Evolutionary conservation across 2,888 invertebrate species (phyloP).

Genomic region (Bhutanitis thaidina): DNA sequence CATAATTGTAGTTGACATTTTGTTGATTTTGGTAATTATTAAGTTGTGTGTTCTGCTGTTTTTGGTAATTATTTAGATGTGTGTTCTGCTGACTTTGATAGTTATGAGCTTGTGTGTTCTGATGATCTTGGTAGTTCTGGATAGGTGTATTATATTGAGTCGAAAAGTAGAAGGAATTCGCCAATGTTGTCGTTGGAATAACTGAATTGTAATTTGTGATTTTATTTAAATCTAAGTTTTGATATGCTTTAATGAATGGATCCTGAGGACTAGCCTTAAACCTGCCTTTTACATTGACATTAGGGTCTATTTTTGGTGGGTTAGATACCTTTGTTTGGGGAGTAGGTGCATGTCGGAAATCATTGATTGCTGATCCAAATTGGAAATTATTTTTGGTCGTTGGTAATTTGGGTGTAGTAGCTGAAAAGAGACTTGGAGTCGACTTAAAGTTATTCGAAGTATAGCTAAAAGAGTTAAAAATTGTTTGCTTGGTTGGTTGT

Average conservation of each 20-base stretch:
- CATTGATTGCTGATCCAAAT: slow-evolving; percentile 56
- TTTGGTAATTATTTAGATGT: slow-evolving; percentile 52
- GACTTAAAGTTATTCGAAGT: slow-evolving; percentile 58
- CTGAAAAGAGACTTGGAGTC: slow-evolving; percentile 45
- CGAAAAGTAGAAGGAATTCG: slow-evolving; percentile 42
- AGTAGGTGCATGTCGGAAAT: slow-evolving; percentile 68
- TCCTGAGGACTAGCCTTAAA: slow-evolving; percentile 74
- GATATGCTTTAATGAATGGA: slow-evolving; percentile 57
- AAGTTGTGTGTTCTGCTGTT: slow-evolving; percentile 55
- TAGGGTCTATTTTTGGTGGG: slow-evolving; percentile 60
- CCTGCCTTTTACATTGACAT: slow-evolving; percentile 46
- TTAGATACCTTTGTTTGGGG: slow-evolving; percentile 61
- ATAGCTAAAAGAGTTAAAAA: slow-evolving; percentile 63
- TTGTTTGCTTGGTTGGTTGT: slow-evolving; percentile 61
- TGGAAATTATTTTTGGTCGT: slow-evolving; percentile 55
- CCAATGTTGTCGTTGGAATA: slow-evolving; percentile 45
- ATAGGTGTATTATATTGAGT: slow-evolving; percentile 36
- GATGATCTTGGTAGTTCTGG: slow-evolving; percentile 43
- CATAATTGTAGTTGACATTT: slow-evolving; percentile 42
- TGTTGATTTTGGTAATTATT: slow-evolving; percentile 51
- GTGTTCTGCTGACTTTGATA: slow-evolving; percentile 53
- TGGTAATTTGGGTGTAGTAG: slow-evolving; percentile 56
- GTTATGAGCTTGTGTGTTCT: slow-evolving; percentile 28
- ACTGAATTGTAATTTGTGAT: slow-evolving; percentile 64
- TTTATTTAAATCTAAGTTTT: slow-evolving; percentile 49